Evolutionary conservation across 2,888 invertebrate genomes (phyloP).

Genomic region (Erannis defoliaria): DNA sequence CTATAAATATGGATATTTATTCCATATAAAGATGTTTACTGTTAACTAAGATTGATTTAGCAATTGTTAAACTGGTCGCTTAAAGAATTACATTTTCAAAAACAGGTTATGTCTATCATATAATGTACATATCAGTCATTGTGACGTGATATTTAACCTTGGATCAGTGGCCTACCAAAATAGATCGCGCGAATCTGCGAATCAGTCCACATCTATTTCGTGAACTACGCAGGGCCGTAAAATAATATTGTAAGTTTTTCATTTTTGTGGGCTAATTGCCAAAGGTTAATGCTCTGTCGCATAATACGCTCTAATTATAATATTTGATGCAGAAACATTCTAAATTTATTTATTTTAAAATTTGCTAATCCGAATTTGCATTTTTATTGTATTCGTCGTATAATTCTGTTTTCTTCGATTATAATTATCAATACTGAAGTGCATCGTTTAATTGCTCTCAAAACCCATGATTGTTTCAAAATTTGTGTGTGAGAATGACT

Average conservation of each 20-base stretch:
- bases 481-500: no score
- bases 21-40: constrained; percentile 36
- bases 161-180: constrained; percentile 48
- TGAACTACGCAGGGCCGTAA: constrained; percentile 8
- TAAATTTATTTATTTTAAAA: background rate
- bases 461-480: background rate
- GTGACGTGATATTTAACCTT: constrained; percentile 48
- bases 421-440: background rate
- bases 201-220: constrained; percentile 29
- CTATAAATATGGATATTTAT: constrained; percentile 34
- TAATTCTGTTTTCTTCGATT: background rate
- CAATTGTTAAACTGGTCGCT: constrained; percentile 14
- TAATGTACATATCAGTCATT: constrained; percentile 18
- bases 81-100: constrained; percentile 25
- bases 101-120: constrained; percentile 15
- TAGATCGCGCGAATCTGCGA: constrained; percentile 49
- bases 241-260: constrained; percentile 6
- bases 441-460: background rate
- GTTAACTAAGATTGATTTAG: constrained; percentile 19
- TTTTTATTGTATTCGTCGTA: background rate
- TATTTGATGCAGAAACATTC: background rate
- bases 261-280: constrained; percentile 16
- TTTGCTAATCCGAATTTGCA: background rate
- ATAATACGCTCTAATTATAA: background rate
- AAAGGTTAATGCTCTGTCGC: constrained; percentile 27